Conservation (phyloP, 1,140 invertebrate species). For the Pseudoatta argentina region DNA sequence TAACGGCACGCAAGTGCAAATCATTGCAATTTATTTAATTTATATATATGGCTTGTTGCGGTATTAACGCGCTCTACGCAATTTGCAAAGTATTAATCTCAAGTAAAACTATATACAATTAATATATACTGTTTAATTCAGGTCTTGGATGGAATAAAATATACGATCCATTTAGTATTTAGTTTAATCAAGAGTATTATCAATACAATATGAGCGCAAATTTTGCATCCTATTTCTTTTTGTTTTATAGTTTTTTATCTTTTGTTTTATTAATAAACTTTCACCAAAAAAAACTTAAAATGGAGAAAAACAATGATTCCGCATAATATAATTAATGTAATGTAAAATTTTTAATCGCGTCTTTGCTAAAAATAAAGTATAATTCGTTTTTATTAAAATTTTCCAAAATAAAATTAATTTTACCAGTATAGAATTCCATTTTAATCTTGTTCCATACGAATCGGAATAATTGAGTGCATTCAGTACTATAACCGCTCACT, state of each 20-base stretch:
- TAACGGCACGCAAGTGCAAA: too few species aligned
- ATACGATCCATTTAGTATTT: neutral
- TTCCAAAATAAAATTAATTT: constrained; percentile 3
- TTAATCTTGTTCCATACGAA: neutral
- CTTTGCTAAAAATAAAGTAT: neutral
- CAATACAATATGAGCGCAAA: neutral
- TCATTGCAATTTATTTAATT: neutral
- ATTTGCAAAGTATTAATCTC: neutral
- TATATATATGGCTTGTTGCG: neutral
- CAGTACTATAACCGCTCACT: too few species aligned
- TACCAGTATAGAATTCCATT: neutral
- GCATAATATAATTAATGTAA: neutral
- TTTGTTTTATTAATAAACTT: neutral
- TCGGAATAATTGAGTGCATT: neutral
- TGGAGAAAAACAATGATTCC: neutral
- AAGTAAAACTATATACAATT: neutral
- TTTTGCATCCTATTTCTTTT: neutral
- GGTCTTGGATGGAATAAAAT: neutral
- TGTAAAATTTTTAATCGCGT: neutral
- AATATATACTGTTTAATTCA: neutral
- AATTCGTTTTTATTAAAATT: constrained; percentile 11
- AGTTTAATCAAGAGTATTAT: neutral
- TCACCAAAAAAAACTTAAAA: neutral
- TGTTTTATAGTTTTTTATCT: neutral
- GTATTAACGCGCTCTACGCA: neutral